Percentiles rank a stretch among this genome's conserved stretches.
Evolutionary conservation across 2,888 invertebrate species (phyloP).

Genomic region (Panzeria rudis): DNA sequence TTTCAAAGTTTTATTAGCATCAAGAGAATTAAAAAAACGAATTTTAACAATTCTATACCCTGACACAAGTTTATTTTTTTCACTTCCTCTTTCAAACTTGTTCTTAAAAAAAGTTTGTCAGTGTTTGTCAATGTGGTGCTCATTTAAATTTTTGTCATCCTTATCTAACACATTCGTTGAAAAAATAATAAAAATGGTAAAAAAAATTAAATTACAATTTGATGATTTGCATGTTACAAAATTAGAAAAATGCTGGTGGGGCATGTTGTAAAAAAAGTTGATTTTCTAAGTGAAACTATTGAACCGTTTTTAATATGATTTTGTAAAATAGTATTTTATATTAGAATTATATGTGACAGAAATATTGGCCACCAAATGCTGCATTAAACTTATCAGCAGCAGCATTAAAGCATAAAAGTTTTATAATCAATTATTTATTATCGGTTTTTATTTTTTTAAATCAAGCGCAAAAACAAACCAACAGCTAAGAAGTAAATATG

Average conservation of each 20-base stretch:
- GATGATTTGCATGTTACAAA: neutral
- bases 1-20: neutral
- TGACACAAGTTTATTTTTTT: neutral
- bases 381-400: no score
- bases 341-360: no score
- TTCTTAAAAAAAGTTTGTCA: neutral
- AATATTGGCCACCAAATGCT: no score
- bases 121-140: neutral
- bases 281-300: no score
- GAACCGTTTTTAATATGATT: no score
- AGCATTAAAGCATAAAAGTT: no score
- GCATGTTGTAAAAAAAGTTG: no score
- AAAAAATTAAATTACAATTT: neutral
- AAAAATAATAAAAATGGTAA: neutral
- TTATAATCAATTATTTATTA: no score
- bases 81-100: neutral
- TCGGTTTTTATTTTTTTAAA: no score
- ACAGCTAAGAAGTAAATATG: no score
- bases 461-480: no score
- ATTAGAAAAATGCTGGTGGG: neutral
- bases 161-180: neutral
- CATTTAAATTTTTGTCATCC: neutral
- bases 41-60: neutral
- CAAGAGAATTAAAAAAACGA: neutral
- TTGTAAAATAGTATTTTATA: no score